These are phyloP conservation scores for Paelopatides confundens DNA, from an alignment of 53 echinoderm and acorn worm genomes.

Conservation along the genomic window DNA sequence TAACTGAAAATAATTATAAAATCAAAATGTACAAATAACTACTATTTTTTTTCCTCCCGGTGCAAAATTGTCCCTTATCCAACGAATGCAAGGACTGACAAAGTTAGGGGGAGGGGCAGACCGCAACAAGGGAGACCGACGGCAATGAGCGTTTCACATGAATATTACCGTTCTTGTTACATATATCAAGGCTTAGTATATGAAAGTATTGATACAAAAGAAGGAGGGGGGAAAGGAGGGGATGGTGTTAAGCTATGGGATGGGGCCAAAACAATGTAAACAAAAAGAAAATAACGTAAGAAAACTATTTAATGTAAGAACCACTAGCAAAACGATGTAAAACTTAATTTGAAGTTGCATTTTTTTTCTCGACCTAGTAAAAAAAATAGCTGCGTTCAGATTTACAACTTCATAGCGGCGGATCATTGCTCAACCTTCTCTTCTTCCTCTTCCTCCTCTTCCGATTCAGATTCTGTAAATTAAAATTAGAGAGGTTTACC, in stretches of 20 bases:
- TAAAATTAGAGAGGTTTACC: too few species aligned
- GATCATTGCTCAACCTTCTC: not conserved
- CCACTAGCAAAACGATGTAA: not conserved
- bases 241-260: not conserved
- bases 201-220: not conserved
- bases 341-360: not conserved
- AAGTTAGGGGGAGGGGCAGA: too few species aligned
- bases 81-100: too few species aligned
- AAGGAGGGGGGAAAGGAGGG: not conserved
- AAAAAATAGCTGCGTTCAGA: not conserved
- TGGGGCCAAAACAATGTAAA: not conserved
- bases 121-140: not conserved
- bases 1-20: too few species aligned
- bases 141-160: not conserved
- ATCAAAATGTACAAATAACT: too few species aligned
- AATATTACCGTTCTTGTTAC: not conserved
- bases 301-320: not conserved
- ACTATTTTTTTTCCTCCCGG: too few species aligned
- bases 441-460: constrained; percentile 6
- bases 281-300: not conserved
- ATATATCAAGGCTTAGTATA: not conserved
- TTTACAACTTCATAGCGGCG: not conserved
- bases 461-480: constrained; percentile 15
- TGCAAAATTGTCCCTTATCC: too few species aligned
- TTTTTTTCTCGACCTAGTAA: not conserved